Conservation (phyloP, 2,113 vertebrate genomes). For the Paedocypris sp. region DNA sequence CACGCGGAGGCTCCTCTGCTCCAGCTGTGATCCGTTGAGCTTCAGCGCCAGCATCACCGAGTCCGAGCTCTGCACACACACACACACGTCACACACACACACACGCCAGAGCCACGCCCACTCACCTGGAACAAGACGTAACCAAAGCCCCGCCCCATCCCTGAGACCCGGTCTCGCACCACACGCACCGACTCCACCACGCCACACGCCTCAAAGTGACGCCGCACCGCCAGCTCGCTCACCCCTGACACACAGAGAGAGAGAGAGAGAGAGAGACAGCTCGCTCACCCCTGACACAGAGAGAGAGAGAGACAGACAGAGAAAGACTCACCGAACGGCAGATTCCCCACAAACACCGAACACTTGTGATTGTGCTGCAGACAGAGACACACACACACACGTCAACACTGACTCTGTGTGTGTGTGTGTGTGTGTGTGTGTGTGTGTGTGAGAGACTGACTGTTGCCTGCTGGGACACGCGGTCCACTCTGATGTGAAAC, state of each 20-base stretch:
- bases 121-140: slow-evolving; percentile 85
- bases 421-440: too few species aligned
- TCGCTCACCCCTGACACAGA: slow-evolving; percentile 67
- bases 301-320: too few species aligned
- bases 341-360: slow-evolving; percentile 86
- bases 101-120: too few species aligned
- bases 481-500: slow-evolving; percentile 79
- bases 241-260: slow-evolving; percentile 69
- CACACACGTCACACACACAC: too few species aligned
- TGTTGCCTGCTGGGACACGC: slow-evolving; percentile 49
- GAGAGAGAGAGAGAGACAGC: too few species aligned
- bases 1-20: slow-evolving; percentile 73
- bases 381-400: slow-evolving; percentile 87
- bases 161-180: slow-evolving; percentile 71
- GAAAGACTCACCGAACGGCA: slow-evolving; percentile 84
- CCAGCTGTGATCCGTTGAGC: slow-evolving; percentile 71
- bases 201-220: slow-evolving; percentile 77
- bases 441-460: too few species aligned
- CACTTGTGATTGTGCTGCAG: too few species aligned
- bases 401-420: too few species aligned
- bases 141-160: slow-evolving; percentile 86
- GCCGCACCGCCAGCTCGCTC: slow-evolving; percentile 57
- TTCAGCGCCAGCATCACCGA: slow-evolving; percentile 80
- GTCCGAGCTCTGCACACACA: slow-evolving; percentile 72
- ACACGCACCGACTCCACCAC: slow-evolving; percentile 67